Evolutionary conservation across 2,797 vertebrate genomes (phyloP).

Genomic region (Pseudochirops cupreus): DNA sequence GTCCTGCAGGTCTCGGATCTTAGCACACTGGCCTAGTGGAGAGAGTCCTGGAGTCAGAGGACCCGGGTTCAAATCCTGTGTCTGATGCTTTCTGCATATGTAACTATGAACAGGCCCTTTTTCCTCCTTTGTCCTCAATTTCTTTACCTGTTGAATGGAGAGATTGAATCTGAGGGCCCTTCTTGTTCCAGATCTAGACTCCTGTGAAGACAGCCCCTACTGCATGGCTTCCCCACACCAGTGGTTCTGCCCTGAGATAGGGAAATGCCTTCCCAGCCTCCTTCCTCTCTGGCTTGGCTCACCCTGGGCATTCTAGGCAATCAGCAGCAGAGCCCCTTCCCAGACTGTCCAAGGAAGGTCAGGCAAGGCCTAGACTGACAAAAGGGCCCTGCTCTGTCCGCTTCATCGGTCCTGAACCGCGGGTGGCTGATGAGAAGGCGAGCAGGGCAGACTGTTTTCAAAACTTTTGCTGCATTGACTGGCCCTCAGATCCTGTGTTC

Average conservation of each 20-base stretch:
- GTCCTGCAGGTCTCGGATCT: neutral
- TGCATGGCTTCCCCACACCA: neutral
- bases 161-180: neutral
- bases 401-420: constrained; percentile 35
- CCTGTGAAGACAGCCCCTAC: neutral
- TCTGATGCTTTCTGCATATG: neutral
- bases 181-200: neutral
- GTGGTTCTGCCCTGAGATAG: too few species aligned
- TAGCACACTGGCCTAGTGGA: neutral
- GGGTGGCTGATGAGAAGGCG: constrained; percentile 64
- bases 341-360: neutral
- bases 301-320: neutral
- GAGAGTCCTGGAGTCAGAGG: neutral
- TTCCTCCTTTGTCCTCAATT: neutral
- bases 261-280: neutral
- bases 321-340: neutral
- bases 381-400: constrained; percentile 35
- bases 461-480: constrained; percentile 43
- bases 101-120: neutral
- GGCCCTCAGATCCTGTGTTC: constrained; percentile 55
- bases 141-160: neutral
- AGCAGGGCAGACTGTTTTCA: constrained; percentile 52
- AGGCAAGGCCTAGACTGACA: too few species aligned
- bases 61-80: neutral
- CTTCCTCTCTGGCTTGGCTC: neutral